Evolutionary conservation across 2,797 vertebrate species (phyloP).

Genomic region (Protosalanx chinensis): DNA sequence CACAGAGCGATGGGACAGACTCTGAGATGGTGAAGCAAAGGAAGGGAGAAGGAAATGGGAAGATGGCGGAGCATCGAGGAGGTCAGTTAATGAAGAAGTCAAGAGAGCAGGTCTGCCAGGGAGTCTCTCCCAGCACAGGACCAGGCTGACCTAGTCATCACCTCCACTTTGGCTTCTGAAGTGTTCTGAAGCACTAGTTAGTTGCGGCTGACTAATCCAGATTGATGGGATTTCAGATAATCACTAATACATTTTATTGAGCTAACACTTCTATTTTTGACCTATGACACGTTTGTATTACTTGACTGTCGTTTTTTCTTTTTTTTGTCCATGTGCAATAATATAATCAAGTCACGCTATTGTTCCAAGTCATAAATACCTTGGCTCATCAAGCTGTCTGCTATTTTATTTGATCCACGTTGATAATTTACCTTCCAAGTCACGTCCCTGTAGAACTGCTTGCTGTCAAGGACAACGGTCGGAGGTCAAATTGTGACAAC

Average conservation of each 20-base stretch:
- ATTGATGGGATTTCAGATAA: not conserved
- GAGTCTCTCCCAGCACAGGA: not conserved
- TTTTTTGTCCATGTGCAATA: not conserved
- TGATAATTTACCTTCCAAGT: not conserved
- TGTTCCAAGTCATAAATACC: not conserved
- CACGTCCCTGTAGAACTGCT: not conserved
- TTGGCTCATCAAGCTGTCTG: not conserved
- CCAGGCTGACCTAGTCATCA: not conserved
- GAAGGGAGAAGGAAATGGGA: slow-evolving; percentile 28
- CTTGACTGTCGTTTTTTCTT: not conserved
- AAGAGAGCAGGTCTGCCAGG: slow-evolving; percentile 22
- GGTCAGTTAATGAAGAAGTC: slow-evolving; percentile 55
- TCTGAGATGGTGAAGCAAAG: slow-evolving; percentile 37
- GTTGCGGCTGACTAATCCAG: not conserved
- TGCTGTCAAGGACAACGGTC: not conserved
- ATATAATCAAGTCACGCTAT: not conserved
- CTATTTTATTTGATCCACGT: not conserved
- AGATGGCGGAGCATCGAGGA: slow-evolving; percentile 32
- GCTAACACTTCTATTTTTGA: not conserved
- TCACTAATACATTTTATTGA: no score
- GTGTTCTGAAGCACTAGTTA: not conserved
- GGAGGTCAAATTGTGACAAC: slow-evolving; percentile 8
- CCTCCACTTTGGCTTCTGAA: not conserved
- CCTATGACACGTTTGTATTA: not conserved
- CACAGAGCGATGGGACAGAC: slow-evolving; percentile 33